Evolutionary conservation across 2,113 vertebrate species (phyloP).

Genomic region (Telmatochromis sp.): DNA sequence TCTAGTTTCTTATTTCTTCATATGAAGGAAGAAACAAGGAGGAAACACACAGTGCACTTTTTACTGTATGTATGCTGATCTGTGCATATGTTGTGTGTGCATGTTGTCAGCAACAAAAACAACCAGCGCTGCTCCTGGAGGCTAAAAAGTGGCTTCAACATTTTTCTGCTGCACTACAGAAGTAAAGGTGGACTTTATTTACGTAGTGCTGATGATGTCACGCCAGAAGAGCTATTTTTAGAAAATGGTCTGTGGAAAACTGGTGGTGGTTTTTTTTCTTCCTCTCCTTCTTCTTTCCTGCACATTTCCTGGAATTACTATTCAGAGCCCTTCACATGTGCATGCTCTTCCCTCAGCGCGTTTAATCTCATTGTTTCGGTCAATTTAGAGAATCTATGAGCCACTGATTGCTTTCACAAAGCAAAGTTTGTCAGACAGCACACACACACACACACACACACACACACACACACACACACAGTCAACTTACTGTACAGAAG

Average conservation of each 20-base stretch:
- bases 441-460: neutral
- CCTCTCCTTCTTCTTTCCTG: neutral
- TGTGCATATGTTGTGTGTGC: neutral
- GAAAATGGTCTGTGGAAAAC: slow-evolving; percentile 42
- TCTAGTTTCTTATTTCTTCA: neutral
- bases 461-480: neutral
- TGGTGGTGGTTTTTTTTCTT: neutral
- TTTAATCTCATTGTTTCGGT: neutral
- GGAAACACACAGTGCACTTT: neutral
- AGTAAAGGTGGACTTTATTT: slow-evolving; percentile 35
- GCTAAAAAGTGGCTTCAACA: neutral
- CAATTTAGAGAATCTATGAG: neutral
- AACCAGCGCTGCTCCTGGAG: neutral
- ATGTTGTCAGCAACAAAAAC: neutral
- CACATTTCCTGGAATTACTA: slow-evolving; percentile 1
- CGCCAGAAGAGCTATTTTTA: slow-evolving; percentile 49
- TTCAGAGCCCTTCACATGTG: slow-evolving; percentile 1
- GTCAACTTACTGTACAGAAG: neutral
- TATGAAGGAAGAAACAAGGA: neutral
- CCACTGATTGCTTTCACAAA: neutral
- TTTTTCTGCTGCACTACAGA: slow-evolving; percentile 21
- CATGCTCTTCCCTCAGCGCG: neutral
- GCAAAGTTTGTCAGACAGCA: neutral
- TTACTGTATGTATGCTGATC: neutral
- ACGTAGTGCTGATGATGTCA: slow-evolving; percentile 61